A percentile compares a stretch with the other conserved stretches of the same genome.
phyloP scores from a whole-genome alignment of 2,797 vertebrate species.

The Psittacula derbiana region DNA sequence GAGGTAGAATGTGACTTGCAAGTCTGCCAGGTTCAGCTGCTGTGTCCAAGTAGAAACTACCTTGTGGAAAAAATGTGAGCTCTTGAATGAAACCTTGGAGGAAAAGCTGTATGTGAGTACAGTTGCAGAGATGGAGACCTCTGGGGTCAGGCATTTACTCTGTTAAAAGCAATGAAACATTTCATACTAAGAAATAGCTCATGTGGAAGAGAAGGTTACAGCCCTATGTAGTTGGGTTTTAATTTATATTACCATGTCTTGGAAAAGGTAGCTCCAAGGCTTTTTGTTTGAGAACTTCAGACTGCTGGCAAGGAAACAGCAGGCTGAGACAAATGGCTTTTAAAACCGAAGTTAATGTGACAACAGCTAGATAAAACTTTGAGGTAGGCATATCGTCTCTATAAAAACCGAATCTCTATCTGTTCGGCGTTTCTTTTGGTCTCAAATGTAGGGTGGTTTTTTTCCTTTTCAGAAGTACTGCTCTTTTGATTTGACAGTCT shows the following conservation, averaged over 20 bases:
- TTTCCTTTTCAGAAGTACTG: background rate
- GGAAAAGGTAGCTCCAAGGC: background rate
- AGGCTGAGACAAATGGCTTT: background rate
- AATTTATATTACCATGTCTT: background rate
- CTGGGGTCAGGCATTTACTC: background rate
- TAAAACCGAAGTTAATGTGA: background rate
- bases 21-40: background rate
- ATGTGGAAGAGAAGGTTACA: background rate
- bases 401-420: background rate
- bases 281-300: conserved; percentile 12
- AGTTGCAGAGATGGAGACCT: background rate
- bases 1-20: background rate
- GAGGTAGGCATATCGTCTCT: background rate
- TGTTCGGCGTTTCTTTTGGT: background rate
- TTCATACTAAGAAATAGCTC: background rate
- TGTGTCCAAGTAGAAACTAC: background rate
- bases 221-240: background rate
- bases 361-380: background rate
- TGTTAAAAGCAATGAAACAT: background rate
- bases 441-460: background rate
- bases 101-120: background rate
- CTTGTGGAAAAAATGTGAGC: background rate
- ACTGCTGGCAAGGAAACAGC: background rate
- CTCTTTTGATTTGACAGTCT: background rate
- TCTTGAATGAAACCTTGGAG: background rate